Percentiles rank a stretch among this genome's conserved stretches.
Evolutionary conservation across 2,113 vertebrate genomes (phyloP).

Genomic region (Agapornis roseicollis): DNA sequence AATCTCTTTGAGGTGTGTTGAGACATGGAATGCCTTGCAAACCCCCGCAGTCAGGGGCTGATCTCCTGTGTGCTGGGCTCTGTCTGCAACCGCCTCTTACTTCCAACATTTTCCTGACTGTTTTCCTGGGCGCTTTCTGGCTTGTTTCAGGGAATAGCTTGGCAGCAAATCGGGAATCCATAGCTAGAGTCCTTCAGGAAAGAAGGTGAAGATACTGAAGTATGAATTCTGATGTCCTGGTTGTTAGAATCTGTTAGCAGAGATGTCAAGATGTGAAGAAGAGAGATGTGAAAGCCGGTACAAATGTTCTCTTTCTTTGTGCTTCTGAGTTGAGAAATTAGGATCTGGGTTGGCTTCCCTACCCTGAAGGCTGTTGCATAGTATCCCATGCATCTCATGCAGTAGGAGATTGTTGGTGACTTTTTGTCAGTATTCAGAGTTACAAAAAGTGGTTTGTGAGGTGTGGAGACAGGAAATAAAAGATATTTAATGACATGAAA

Average conservation of each 20-base stretch:
- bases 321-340: not conserved
- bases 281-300: not conserved
- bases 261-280: not conserved
- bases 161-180: not conserved
- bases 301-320: slow-evolving; percentile 18
- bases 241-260: slow-evolving; percentile 47
- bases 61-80: not conserved
- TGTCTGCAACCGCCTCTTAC: not conserved
- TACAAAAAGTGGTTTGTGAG: not conserved
- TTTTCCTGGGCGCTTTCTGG: not conserved
- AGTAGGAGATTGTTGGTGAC: not conserved
- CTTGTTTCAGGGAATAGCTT: slow-evolving; percentile 39
- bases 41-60: not conserved
- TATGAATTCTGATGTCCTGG: slow-evolving; percentile 31
- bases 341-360: not conserved
- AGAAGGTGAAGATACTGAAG: slow-evolving; percentile 23
- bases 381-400: not conserved
- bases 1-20: not conserved
- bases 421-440: not conserved
- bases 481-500: not conserved
- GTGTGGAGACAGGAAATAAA: not conserved
- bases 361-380: not conserved
- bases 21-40: not conserved
- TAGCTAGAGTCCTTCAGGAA: slow-evolving; percentile 30
- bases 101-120: not conserved